A percentile compares a stretch with the other conserved stretches of the same genome.
phyloP scores from a whole-genome alignment of 2,888 invertebrate species.

The Pristionchus fissidentatus region DNA sequence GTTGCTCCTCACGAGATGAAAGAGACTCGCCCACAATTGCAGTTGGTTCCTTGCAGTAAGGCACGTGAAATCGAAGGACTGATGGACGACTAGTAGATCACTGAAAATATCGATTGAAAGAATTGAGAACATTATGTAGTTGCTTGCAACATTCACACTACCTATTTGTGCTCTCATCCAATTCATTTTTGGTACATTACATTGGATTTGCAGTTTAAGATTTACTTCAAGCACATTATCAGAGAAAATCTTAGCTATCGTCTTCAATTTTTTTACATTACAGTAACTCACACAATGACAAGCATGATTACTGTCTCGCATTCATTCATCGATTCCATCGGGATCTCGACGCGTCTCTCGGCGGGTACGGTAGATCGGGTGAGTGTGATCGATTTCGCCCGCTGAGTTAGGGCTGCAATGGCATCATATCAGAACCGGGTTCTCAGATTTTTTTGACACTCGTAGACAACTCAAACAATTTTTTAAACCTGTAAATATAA shows the following conservation, averaged over 20 bases:
- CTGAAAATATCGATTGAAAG: not conserved
- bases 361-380: constrained; percentile 31
- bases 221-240: too few relatives aligned
- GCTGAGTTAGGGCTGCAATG: not conserved
- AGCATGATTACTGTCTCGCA: not conserved
- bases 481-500: too few relatives aligned
- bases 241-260: too few relatives aligned
- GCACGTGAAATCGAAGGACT: not conserved
- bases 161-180: too few relatives aligned
- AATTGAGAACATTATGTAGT: not conserved
- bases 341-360: not conserved
- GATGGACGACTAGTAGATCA: not conserved
- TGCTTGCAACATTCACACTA: not conserved
- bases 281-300: not conserved
- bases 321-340: not conserved
- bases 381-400: constrained; percentile 9
- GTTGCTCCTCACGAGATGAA: not conserved
- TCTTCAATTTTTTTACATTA: not conserved
- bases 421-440: not conserved
- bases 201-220: too few relatives aligned
- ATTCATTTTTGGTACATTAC: too few relatives aligned
- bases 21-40: constrained; percentile 4
- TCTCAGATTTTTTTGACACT: too few relatives aligned
- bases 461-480: too few relatives aligned
- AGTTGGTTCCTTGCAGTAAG: not conserved